A percentile compares a stretch with the other conserved stretches of the same genome.
phyloP scores from a whole-genome alignment of 2,113 vertebrate species.

The Alexandromys fortis region DNA sequence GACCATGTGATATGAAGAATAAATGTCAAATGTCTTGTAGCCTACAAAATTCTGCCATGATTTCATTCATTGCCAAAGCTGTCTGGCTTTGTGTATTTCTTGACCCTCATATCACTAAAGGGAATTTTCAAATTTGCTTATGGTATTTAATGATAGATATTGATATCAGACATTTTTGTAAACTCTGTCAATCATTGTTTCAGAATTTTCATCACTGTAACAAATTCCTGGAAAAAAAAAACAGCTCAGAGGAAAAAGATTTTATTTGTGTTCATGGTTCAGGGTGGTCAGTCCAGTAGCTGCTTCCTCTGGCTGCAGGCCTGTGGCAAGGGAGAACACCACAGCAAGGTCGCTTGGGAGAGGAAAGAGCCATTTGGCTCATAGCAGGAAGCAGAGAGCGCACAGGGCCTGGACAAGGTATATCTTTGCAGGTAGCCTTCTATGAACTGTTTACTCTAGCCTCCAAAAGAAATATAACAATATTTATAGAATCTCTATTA shows the following conservation, averaged over 20 bases:
- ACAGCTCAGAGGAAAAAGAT: not conserved
- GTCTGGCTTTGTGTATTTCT: not conserved
- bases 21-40: not conserved
- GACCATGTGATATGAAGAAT: not conserved
- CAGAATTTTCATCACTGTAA: not conserved
- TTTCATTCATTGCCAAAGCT: not conserved
- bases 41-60: not conserved
- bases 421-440: no score
- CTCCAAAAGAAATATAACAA: not conserved
- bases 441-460: not conserved
- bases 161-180: not conserved
- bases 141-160: not conserved
- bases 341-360: no score
- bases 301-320: not conserved
- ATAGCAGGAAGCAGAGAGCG: not conserved
- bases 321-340: not conserved
- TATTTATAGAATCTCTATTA: not conserved
- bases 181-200: not conserved
- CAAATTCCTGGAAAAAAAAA: not conserved
- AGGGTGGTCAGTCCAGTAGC: not conserved
- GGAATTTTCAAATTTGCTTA: slow-evolving; percentile 20
- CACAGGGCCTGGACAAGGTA: not conserved
- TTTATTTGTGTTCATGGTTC: not conserved
- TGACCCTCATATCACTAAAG: not conserved
- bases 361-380: not conserved